These are phyloP conservation scores for Sparidentex hasta DNA, from an alignment of 2,797 vertebrate genomes.

Conservation along the genomic window DNA sequence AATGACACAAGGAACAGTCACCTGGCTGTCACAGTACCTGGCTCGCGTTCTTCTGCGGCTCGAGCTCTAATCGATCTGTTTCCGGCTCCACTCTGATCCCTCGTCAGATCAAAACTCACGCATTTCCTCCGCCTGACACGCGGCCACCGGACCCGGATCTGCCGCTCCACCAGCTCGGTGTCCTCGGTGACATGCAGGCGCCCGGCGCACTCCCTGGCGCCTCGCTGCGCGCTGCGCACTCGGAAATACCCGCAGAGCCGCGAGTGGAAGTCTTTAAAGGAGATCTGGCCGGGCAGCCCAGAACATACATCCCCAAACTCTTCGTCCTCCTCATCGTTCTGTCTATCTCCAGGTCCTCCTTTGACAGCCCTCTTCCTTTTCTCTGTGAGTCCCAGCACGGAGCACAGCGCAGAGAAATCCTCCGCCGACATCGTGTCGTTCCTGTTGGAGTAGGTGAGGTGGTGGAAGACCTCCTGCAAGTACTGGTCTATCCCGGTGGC, in stretches of 20 bases:
- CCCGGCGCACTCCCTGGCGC: slow-evolving; percentile 27
- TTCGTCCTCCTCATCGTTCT: slow-evolving; percentile 31
- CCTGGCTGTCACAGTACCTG: slow-evolving; percentile 54
- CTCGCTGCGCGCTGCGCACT: slow-evolving; percentile 54
- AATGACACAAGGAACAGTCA: neutral
- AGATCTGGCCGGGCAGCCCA: slow-evolving; percentile 70
- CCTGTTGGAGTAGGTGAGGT: slow-evolving; percentile 75
- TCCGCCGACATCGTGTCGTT: slow-evolving; percentile 79
- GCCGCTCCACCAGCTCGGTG: slow-evolving; percentile 85
- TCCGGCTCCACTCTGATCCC: slow-evolving; percentile 37
- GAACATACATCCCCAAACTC: slow-evolving; percentile 68
- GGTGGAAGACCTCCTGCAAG: slow-evolving; percentile 88
- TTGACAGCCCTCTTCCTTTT: neutral
- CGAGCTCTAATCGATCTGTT: slow-evolving; percentile 17
- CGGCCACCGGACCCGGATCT: slow-evolving; percentile 85
- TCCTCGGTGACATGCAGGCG: slow-evolving; percentile 80
- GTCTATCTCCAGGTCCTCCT: neutral
- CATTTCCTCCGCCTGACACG: slow-evolving; percentile 81
- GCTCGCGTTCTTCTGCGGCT: slow-evolving; percentile 29
- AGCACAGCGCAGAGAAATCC: slow-evolving; percentile 84
- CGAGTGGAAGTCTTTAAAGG: slow-evolving; percentile 86
- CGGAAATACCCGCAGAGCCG: slow-evolving; percentile 85
- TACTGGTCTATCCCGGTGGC: slow-evolving; percentile 88
- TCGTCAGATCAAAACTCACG: slow-evolving; percentile 82
- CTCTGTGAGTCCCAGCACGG: slow-evolving; percentile 75